Conservation (phyloP, 2,797 vertebrate species). For the Halcyon badia region DNA sequence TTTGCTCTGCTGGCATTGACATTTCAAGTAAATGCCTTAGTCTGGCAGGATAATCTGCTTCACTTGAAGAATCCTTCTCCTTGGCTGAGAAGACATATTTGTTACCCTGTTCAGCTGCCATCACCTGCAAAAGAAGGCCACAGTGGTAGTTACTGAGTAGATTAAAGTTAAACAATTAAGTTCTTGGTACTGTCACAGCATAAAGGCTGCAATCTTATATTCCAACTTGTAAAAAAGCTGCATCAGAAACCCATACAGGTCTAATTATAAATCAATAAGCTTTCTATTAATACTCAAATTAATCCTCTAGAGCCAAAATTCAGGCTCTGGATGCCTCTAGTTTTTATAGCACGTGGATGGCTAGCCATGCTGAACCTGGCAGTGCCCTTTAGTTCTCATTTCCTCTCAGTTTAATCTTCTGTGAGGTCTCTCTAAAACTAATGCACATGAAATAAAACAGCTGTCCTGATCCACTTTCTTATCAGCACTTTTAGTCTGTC, state of each 20-base stretch:
- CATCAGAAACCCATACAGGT: not conserved
- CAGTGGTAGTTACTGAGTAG: not conserved
- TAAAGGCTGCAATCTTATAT: not conserved
- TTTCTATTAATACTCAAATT: constrained; percentile 42
- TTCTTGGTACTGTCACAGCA: not conserved
- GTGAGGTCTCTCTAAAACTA: constrained; percentile 38
- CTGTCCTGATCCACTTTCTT: constrained; percentile 55
- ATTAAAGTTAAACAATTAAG: not conserved
- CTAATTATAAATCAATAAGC: constrained; percentile 29
- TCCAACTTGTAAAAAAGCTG: not conserved
- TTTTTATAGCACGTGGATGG: constrained; percentile 18
- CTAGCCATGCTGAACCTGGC: constrained; percentile 7
- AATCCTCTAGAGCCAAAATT: constrained; percentile 43
- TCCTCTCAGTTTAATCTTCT: constrained; percentile 60
- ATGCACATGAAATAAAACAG: constrained; percentile 52
- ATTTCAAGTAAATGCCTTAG: not conserved
- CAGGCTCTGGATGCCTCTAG: not conserved
- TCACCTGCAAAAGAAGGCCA: not conserved
- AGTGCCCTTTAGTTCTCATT: constrained; percentile 53
- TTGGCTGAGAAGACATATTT: not conserved
- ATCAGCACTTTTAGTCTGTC: constrained; percentile 57
- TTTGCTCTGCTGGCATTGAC: not conserved
- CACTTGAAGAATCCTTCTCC: not conserved
- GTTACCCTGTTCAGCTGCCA: not conserved
- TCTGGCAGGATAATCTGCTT: not conserved